Evolutionary conservation across 2,113 vertebrate species (phyloP).

Genomic region (Anser brachyrhynchus): DNA sequence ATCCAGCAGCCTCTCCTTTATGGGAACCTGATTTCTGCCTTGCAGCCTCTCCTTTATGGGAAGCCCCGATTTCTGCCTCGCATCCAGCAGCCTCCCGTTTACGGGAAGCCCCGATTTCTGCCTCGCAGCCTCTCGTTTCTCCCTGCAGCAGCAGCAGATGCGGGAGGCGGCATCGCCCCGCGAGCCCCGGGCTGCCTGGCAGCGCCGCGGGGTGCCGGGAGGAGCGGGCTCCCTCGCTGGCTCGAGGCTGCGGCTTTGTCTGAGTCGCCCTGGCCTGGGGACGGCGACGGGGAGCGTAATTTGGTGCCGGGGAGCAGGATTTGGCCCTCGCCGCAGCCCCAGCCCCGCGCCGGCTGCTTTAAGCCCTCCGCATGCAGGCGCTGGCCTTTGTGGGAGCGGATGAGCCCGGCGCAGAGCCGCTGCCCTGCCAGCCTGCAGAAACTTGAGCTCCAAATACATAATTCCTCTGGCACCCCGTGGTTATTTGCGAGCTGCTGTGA

Average conservation of each 20-base stretch:
- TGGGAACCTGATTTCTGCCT: too few relatives aligned
- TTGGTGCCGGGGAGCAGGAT: background rate
- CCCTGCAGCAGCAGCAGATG: fast-evolving
- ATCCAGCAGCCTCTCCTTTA: too few relatives aligned
- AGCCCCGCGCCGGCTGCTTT: background rate
- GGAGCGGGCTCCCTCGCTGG: background rate
- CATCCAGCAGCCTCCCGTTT: too few relatives aligned
- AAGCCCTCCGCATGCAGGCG: background rate
- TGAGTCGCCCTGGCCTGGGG: background rate
- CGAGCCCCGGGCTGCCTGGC: fast-evolving
- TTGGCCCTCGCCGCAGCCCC: background rate
- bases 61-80: too few relatives aligned
- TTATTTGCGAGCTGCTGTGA: conserved; percentile 67
- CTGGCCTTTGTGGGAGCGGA: conserved; percentile 45
- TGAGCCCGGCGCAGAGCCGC: conserved; percentile 42
- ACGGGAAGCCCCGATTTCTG: too few relatives aligned
- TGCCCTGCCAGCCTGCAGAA: conserved; percentile 63
- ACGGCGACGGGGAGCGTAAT: background rate
- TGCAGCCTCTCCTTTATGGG: too few relatives aligned
- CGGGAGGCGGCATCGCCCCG: fast-evolving
- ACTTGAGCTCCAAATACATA: conserved; percentile 60
- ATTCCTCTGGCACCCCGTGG: conserved; percentile 70
- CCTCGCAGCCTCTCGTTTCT: background rate
- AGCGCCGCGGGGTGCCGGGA: fast-evolving
- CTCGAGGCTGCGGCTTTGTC: background rate